Percentiles rank a stretch among this genome's conserved stretches.
Evolutionary conservation across 2,113 vertebrate species (phyloP).

Genomic region (Guaruba guarouba): DNA sequence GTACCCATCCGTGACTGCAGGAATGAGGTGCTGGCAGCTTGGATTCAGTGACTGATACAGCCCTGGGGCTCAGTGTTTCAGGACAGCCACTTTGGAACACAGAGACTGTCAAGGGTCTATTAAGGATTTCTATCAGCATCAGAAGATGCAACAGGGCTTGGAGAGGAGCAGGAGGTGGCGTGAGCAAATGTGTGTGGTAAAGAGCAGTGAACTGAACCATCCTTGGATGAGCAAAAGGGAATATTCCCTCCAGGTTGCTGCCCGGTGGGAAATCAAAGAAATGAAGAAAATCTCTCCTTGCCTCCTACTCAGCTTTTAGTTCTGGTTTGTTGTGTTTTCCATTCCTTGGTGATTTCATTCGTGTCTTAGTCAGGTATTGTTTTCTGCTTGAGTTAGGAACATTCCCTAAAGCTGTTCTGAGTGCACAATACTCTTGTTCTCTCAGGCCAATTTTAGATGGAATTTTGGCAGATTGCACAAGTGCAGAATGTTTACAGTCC

Average conservation of each 20-base stretch:
- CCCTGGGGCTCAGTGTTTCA: not conserved
- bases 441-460: constrained; percentile 8
- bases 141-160: not conserved
- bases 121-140: not conserved
- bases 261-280: constrained; percentile 8
- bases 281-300: constrained; percentile 8
- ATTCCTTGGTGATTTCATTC: not conserved
- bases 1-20: rapidly evolving
- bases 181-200: not conserved
- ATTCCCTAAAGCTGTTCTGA: constrained; percentile 35
- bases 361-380: constrained; percentile 31
- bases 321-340: constrained; percentile 38
- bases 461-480: constrained; percentile 35
- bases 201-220: not conserved
- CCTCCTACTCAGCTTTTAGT: constrained; percentile 5
- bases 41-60: not conserved
- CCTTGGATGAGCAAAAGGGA: not conserved
- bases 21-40: not conserved
- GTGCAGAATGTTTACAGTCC: constrained; percentile 18
- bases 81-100: not conserved
- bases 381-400: constrained; percentile 48
- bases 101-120: not conserved
- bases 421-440: not conserved
- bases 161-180: not conserved
- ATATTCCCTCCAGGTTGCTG: not conserved